A percentile compares a stretch with the other conserved stretches of the same genome.
phyloP scores from a whole-genome alignment of 2,888 invertebrate species.

The Gryllus longicercus region DNA sequence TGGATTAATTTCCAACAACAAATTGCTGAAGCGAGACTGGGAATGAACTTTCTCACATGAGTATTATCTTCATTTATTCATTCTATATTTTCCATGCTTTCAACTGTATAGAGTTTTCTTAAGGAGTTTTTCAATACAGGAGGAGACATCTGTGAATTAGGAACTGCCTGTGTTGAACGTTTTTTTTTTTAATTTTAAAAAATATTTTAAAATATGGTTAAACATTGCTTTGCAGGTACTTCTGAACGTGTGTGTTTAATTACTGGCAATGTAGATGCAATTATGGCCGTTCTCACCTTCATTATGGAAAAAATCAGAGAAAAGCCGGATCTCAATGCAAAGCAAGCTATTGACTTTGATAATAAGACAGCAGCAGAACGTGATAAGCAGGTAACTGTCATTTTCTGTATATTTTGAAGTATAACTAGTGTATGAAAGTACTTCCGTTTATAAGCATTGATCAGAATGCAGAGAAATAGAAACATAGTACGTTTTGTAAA shows the following conservation, averaged over 20 bases:
- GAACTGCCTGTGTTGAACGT: not conserved
- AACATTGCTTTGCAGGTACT: slow-evolving; percentile 63
- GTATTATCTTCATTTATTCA: too few species aligned
- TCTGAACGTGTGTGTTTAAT: slow-evolving; percentile 91
- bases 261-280: slow-evolving; percentile 85
- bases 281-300: slow-evolving; percentile 86
- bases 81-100: too few species aligned
- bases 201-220: not conserved
- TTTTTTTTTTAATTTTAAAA: not conserved
- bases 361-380: slow-evolving; percentile 76
- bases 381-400: slow-evolving; percentile 68
- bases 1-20: too few species aligned
- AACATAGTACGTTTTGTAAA: too few species aligned
- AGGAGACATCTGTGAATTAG: not conserved
- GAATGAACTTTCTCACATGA: too few species aligned
- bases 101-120: too few species aligned
- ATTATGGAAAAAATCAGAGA: slow-evolving; percentile 95
- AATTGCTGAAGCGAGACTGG: too few species aligned
- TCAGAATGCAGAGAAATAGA: too few species aligned
- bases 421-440: too few species aligned
- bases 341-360: slow-evolving; percentile 73
- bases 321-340: slow-evolving; percentile 84
- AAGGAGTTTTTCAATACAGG: too few species aligned
- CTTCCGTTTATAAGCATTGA: too few species aligned
- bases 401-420: too few species aligned